Base-by-base conservation (phyloP, 2,888 invertebrate species). In the Cryptus viduatorius region DNA sequence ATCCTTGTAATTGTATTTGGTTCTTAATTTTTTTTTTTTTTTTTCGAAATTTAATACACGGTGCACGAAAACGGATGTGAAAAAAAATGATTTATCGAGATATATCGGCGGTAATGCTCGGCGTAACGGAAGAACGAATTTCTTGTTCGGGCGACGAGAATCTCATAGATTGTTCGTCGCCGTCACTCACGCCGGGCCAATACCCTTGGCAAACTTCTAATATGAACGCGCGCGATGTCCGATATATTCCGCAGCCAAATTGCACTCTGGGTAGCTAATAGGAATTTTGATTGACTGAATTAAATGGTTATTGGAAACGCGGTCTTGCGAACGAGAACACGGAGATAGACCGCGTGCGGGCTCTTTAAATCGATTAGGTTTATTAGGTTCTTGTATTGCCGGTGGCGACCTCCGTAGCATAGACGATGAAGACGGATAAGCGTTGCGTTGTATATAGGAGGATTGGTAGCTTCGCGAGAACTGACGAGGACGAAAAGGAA, bases 271-370 rank as follows among this genome's bases (percentile, higher is more conserved):
- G 69, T 69, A 90, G 91, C 91, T 93, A 92, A 93, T 92, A 92
- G 92, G 91, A 92, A 93, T 93, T 93, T 93, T 93, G 93, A 93
- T 93, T 93, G 93, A 93, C 92, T 91, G 92, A 93, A 93, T 93
- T 93, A 93, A 93, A 93, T 92, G 92, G 93, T 91, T 93, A 92
- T 92, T 91, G 92, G 91, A 91, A 92, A 92, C 90, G 89, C 77
- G 77, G 72, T 77, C 79, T 78, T 69, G 81, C 65, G 71, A 83
- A 72, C 65, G 72, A 56, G 76, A 79, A 76, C 79, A 67, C 75
- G 75, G 48, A 19, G 12, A 61, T 24, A 61, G 61, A 61, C 42
- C 61, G 65, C 78, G 79, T 69, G 81, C 37, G 72, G 77, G 89
- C 90, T 91, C 91, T 91, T 91, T 90, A 89, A 90, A 91, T 91